Conservation (phyloP, 2,797 vertebrate genomes). For the Cheirogaleus major region DNA sequence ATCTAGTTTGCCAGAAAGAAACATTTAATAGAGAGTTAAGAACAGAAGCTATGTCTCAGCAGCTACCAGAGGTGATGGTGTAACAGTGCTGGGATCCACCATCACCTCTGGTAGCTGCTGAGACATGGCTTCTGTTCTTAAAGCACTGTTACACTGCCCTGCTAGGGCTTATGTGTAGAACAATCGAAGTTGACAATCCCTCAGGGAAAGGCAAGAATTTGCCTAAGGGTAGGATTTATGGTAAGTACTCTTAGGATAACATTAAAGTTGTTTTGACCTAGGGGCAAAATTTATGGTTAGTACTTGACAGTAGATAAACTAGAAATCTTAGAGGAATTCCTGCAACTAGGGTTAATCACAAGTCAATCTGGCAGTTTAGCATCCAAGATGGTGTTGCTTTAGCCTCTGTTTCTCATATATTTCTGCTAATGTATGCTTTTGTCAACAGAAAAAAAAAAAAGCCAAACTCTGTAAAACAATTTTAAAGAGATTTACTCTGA, state of each 20-base stretch:
- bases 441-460: no score
- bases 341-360: background rate
- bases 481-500: no score
- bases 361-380: background rate
- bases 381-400: background rate
- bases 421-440: background rate
- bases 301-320: background rate
- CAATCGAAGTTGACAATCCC: no score
- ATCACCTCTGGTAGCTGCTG: no score
- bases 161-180: no score
- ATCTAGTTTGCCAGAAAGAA: background rate
- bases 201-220: background rate
- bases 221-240: background rate
- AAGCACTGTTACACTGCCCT: background rate
- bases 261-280: background rate
- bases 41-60: background rate
- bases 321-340: background rate
- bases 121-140: no score
- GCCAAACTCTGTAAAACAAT: no score
- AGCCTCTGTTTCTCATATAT: background rate
- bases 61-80: background rate
- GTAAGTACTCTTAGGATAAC: background rate
- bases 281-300: background rate
- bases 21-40: background rate
- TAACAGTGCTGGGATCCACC: background rate